phyloP scores from a whole-genome alignment of 2,888 invertebrate species.

The Drosophila atroscutellata region DNA sequence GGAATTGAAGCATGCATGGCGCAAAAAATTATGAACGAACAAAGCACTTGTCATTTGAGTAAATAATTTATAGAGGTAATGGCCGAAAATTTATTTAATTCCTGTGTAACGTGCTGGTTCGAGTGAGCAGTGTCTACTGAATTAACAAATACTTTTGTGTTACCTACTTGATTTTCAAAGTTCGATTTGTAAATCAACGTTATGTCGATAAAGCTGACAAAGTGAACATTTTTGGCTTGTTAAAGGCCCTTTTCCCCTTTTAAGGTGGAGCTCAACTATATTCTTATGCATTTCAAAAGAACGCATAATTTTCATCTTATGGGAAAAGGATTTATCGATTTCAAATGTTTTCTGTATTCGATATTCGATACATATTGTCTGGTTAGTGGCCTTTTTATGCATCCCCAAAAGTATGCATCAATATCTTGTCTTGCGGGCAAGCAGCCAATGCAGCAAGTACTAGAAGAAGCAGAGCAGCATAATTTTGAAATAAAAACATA shows the following conservation, averaged over 20 bases:
- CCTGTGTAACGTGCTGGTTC: neutral
- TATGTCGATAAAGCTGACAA: neutral
- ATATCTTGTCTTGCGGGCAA: neutral
- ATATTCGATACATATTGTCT: neutral
- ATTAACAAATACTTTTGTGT: neutral
- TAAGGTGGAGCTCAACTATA: neutral
- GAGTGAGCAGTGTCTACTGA: neutral
- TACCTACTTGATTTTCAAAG: neutral
- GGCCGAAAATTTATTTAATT: neutral
- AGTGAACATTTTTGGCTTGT: neutral
- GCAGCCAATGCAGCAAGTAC: neutral
- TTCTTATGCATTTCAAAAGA: neutral
- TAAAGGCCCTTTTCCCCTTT: neutral
- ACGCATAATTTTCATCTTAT: neutral
- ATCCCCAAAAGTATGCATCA: neutral
- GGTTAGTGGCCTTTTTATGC: neutral
- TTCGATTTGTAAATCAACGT: neutral
- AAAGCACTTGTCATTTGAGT: neutral
- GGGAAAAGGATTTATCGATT: neutral
- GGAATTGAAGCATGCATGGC: neutral
- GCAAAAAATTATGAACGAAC: neutral
- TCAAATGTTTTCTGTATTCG: neutral
- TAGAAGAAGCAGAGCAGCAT: neutral
- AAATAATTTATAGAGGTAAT: neutral
- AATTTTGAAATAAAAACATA: rapidly evolving